A percentile compares a stretch with the other conserved stretches of the same genome.
Conservation (phyloP, 2,888 invertebrate genomes). For the Odontothrips loti region DNA sequence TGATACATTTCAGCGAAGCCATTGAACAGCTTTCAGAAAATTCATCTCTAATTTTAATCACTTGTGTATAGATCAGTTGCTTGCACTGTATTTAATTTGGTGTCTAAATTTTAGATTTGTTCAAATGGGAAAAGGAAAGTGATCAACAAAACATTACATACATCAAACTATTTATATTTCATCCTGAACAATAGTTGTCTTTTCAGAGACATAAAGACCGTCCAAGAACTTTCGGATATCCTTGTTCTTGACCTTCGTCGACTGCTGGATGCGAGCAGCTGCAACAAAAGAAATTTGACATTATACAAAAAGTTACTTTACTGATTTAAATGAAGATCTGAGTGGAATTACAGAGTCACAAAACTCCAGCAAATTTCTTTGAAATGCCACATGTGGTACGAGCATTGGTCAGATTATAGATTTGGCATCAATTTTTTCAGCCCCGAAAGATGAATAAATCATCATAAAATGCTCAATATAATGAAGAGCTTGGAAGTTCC, state of each 20-base stretch:
- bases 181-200: constrained; percentile 84
- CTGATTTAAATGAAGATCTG: no score
- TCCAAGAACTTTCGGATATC: constrained; percentile 99
- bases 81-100: no score
- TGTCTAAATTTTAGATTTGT: no score
- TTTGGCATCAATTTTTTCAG: constrained; percentile 34
- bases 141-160: background rate
- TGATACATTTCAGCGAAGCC: no score
- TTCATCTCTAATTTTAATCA: no score
- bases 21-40: no score
- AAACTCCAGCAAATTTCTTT: no score
- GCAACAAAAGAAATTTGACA: constrained; percentile 41
- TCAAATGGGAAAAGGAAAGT: background rate
- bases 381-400: no score
- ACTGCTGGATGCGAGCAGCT: constrained; percentile 98
- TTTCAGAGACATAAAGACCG: constrained; percentile 98
- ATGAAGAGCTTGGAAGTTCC: no score
- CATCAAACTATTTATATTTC: constrained; percentile 50
- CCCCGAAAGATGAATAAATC: constrained; percentile 7
- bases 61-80: no score
- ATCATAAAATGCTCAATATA: constrained; percentile 3
- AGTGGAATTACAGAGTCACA: no score
- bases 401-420: constrained; percentile 48
- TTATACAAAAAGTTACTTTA: constrained; percentile 22
- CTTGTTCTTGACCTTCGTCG: constrained; percentile 97